Evolutionary conservation across 2,797 vertebrate genomes (phyloP).

Genomic region (Adrianichthys oophorus): DNA sequence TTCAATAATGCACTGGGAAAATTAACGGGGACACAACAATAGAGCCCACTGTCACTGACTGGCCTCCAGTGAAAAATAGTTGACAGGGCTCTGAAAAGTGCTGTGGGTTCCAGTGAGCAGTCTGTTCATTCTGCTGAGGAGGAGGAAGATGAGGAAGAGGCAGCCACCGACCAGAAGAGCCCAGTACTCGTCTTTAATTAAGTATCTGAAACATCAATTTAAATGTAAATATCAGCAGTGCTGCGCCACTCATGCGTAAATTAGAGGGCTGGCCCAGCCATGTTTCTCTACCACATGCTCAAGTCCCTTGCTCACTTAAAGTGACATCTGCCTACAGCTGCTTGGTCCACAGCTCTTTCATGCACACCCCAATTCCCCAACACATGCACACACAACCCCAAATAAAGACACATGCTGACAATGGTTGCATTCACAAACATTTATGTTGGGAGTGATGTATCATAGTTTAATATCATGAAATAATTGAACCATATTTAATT

Average conservation of each 20-base stretch:
- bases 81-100: conserved; percentile 75
- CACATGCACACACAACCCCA: conserved; percentile 2
- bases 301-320: conserved; percentile 82
- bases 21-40: conserved; percentile 71
- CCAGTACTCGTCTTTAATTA: conserved; percentile 87
- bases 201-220: conserved; percentile 90
- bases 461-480: too few species aligned
- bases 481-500: too few species aligned
- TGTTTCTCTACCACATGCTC: conserved; percentile 71
- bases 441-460: not conserved
- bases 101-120: conserved; percentile 81
- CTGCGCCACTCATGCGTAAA: conserved; percentile 85
- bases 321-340: conserved; percentile 86
- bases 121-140: conserved; percentile 79
- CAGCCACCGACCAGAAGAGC: conserved; percentile 81
- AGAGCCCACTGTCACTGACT: conserved; percentile 76
- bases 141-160: conserved; percentile 83
- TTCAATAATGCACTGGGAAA: conserved; percentile 78
- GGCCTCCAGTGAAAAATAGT: conserved; percentile 79
- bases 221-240: conserved; percentile 87
- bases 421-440: not conserved
- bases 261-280: conserved; percentile 81
- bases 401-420: conserved; percentile 4
- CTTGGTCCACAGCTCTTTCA: conserved; percentile 68
- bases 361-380: too few species aligned